Base-by-base conservation (phyloP, 2,888 invertebrate species). In the Stenoptilia bipunctidactyla region DNA sequence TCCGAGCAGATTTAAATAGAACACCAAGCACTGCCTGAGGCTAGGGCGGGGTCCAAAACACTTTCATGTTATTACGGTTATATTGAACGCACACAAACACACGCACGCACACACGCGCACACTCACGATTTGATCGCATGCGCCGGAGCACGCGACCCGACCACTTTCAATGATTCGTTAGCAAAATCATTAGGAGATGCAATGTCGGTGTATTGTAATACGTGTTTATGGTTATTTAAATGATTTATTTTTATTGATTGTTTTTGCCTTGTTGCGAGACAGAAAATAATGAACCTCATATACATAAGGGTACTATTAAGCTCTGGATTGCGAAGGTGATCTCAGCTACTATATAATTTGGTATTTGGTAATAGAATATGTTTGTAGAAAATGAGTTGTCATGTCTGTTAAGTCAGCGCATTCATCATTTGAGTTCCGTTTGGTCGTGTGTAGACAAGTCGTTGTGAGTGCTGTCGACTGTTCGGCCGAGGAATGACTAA, bases 191-290 rank as follows among this genome's bases (percentile, higher is more conserved):
- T 83, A 83, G 76, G 72, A 80, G 80, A 82, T 80, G 80, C 80
- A 82, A 79, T 82, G 74, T 69, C 69, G 73, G 70, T n/a, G n/a
- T 71, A 80, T 80, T 83, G 82, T 82, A 77, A 69, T 76, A 71
- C 73, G 74, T 77, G 82, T 82, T 83, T 82, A 82, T 80, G 75
- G 76, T 79, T 80, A 82, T 83, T 82, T 80, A 82, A 83, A 83
- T 83, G 82, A 82, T 83, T 80, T 82, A 83, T 83, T 82, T 82
- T 82, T 83, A 83, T 83, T 83, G 80, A 82, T 83, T 76, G 82
- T 82, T 79, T 80, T 82, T 68, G 82, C 80, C 79, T 82, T 80
- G 82, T 72, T 80, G 73, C 72, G 53, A 77, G 83, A 83, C 83
- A 77, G 77, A 80, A 80, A 82, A 77, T 82, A 83, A 83, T 83